Base-by-base conservation (phyloP, 2,797 vertebrate species). In the Oreochromis mossambicus region DNA sequence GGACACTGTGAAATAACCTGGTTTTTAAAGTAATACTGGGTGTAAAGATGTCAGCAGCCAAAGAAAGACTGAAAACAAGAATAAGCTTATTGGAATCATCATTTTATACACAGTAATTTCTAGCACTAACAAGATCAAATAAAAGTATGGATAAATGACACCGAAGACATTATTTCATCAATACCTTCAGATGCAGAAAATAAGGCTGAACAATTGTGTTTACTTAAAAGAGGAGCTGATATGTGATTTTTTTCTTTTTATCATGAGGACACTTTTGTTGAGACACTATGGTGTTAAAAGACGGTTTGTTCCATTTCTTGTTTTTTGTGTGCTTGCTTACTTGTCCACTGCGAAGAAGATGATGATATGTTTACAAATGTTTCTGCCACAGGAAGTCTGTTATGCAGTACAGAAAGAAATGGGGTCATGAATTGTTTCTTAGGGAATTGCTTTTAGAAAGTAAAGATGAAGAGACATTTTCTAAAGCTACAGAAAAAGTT, bases 121-220 rank as follows among this genome's bases (percentile, higher is more conserved):
- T 86, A 34, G 26, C 52, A 81, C 73, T 81, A 87, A 83, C 52
- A 84, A 61, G 75, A 83, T 77, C 8, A 52, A 36, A 87, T 80
- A 17, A 86, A 90, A 84, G 56, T 68, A 48, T 43, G 17, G 32
- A 78, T 48, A 66, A 83, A 48, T 61, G 34, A 79, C 29, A 77
- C 6, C 55, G 66, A 43, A 61, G 75, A 29, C 29, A 32, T 61
- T 52, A 50, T 73, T 77, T 83, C 48, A 75, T 54, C 41, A 41
- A 48, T 63, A 58, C 5, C 8, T 21, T 58, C 43, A 36, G 80
- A 66, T 63, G 41, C 55, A 78, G 29, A 77, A 77, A 77, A 52
- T 50, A 54, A 43, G 6, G 55, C 38, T 17, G 8, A 80, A 52
- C 34, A 79, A 34, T 12, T 7, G 1, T n/a, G 8, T 86, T 81